phyloP scores from a whole-genome alignment of 2,797 vertebrate genomes.

The Girardinus metallicus region DNA sequence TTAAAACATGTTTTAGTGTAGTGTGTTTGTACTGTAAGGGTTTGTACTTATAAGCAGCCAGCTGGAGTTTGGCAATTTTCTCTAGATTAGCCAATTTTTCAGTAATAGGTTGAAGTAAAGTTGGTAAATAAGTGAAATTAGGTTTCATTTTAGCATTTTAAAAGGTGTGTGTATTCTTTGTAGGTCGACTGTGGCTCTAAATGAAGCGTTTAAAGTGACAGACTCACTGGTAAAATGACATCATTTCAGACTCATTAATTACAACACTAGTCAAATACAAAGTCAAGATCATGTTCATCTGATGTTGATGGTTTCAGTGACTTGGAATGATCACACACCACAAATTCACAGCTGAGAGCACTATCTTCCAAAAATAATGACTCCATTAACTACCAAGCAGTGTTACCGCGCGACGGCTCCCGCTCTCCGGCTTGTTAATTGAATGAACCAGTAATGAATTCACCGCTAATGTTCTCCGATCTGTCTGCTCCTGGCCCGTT shows the following conservation, averaged over 20 bases:
- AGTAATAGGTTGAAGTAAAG: neutral
- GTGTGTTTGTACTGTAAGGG: neutral
- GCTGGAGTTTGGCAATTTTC: neutral
- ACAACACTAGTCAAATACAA: slow-evolving; percentile 34
- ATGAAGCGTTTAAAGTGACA: neutral
- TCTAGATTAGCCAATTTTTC: neutral
- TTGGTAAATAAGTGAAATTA: neutral
- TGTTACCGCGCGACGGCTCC: slow-evolving; percentile 3
- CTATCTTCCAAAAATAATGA: slow-evolving; percentile 58
- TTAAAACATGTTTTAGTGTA: neutral
- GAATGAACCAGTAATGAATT: slow-evolving; percentile 59
- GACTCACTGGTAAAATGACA: neutral
- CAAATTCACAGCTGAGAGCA: slow-evolving; percentile 40
- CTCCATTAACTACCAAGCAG: slow-evolving; percentile 58
- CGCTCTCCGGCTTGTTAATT: slow-evolving; percentile 36
- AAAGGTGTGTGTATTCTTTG: neutral
- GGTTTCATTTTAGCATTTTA: neutral
- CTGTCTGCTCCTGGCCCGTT: slow-evolving; percentile 18
- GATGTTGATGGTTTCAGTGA: slow-evolving; percentile 57
- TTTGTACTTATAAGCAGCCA: neutral
- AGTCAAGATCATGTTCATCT: slow-evolving; percentile 45
- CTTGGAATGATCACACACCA: slow-evolving; percentile 38
- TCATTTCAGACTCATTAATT: slow-evolving; percentile 58
- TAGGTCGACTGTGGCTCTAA: neutral
- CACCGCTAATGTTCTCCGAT: slow-evolving; percentile 24